phyloP scores from a whole-genome alignment of 2,797 vertebrate species.

The Lepus oiostolus region DNA sequence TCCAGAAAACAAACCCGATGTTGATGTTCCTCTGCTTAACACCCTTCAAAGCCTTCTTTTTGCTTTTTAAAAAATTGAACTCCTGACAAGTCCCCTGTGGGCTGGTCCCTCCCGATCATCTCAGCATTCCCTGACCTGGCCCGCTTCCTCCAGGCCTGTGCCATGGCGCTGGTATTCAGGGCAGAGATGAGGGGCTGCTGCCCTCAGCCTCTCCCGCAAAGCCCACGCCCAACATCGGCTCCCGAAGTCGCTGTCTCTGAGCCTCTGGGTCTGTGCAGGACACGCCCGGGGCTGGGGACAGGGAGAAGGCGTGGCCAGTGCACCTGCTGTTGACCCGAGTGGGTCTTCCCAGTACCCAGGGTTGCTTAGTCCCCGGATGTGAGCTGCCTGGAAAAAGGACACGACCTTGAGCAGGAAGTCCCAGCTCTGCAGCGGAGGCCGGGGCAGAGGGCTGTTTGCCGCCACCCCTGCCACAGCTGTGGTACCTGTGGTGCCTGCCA shows the following conservation, averaged over 20 bases:
- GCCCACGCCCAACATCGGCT: background rate
- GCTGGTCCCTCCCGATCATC: background rate
- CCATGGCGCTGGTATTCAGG: rapidly evolving
- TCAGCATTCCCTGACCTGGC: background rate
- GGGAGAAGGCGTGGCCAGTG: background rate
- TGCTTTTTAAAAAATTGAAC: background rate
- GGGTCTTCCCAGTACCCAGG: background rate
- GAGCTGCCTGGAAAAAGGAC: background rate
- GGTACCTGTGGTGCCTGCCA: background rate
- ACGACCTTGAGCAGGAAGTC: background rate
- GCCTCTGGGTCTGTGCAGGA: background rate
- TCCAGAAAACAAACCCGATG: background rate
- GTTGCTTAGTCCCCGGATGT: background rate
- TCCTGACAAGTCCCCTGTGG: background rate
- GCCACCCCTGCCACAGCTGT: background rate
- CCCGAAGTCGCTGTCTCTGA: background rate
- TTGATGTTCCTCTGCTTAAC: background rate
- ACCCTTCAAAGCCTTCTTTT: background rate
- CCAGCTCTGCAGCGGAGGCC: background rate
- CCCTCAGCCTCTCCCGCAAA: background rate
- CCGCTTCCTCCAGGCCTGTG: background rate
- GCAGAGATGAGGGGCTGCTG: too few relatives aligned
- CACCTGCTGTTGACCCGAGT: background rate
- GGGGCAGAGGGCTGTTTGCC: background rate
- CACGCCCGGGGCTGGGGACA: too few relatives aligned